Conservation (phyloP, 2,888 invertebrate genomes). For the Drosophila koepferae region DNA sequence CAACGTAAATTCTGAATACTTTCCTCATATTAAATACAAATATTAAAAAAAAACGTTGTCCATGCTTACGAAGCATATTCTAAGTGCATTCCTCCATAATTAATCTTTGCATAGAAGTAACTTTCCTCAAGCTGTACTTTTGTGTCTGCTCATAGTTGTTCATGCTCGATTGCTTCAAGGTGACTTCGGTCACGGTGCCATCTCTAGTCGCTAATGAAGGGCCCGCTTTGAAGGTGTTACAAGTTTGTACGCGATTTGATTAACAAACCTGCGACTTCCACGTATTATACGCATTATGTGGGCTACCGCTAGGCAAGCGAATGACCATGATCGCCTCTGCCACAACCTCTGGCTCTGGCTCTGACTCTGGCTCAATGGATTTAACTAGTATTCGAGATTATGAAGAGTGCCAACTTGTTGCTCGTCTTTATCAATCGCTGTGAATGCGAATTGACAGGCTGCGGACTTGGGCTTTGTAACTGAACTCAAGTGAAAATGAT, state of each 20-base stretch:
- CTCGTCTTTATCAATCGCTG: constrained; percentile 56
- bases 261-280: constrained; percentile 45
- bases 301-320: constrained; percentile 55
- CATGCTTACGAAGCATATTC: neutral
- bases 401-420: constrained; percentile 60
- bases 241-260: constrained; percentile 50
- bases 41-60: neutral
- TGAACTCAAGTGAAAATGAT: constrained; percentile 73
- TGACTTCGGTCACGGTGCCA: constrained; percentile 19
- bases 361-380: constrained; percentile 21
- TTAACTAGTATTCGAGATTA: constrained; percentile 31
- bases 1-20: neutral
- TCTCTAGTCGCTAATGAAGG: constrained; percentile 61
- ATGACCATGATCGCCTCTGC: constrained; percentile 55
- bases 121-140: neutral
- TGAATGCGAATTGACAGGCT: constrained; percentile 70
- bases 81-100: neutral
- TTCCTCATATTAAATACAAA: neutral
- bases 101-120: neutral
- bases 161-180: neutral
- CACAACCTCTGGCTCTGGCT: constrained; percentile 7
- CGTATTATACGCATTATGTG: constrained; percentile 30
- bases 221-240: constrained; percentile 55
- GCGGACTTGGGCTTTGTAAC: constrained; percentile 60
- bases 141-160: too few species aligned